Evolutionary conservation across 2,113 vertebrate species (phyloP), one percentile per base, ranked within the genome.

Genomic region (Nothocercus julius): DNA sequence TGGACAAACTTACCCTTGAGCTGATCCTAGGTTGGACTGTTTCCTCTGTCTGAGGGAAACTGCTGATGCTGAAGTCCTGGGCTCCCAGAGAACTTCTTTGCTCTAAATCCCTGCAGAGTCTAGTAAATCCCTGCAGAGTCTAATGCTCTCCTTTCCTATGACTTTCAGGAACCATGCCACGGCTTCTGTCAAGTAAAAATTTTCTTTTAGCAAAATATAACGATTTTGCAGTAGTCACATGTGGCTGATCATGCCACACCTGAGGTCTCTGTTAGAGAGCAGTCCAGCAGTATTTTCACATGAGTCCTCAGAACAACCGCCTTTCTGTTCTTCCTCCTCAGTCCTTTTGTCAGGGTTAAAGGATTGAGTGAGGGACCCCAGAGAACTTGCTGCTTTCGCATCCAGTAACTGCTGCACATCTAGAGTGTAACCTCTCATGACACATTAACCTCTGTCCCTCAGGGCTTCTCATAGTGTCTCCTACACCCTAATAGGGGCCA

Each of bases 361-460:
- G 47, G 34, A 22, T 70, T 8, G 4, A 22, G 11, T 12, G 49
- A 70, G 78, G 70, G 45, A 49, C 25, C 44, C 28, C 34, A 13
- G 64, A 69, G 47, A 78, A 36, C 47, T 13, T 30, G 1, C 9
- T 9, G 15, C 68, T 56, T 82, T 83, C 64, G 59, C 36, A 30
- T 45, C 32, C 76, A 66, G 25, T 90, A 51, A 66, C 3, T 56
- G 51, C 42, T 80, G 51, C 5, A 0, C 7, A 5, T 19, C 62
- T 0, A 0, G 13, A 14, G 30, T 16, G 32, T 32, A 62, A 45
- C 68, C 34, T 66, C 61, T 90, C 1, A 1, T 51, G 62, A 68
- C 54, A 76, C 56, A 25, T 34, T 0, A 3, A 42, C 14, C 20
- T n/a, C 40, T 83, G 2, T 36, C 84, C 53, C 40, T 72, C 0